Percentiles rank a stretch among this genome's conserved stretches.
Conservation (phyloP, 1,140 invertebrate species). For the Zeugodacus cucurbitae region DNA sequence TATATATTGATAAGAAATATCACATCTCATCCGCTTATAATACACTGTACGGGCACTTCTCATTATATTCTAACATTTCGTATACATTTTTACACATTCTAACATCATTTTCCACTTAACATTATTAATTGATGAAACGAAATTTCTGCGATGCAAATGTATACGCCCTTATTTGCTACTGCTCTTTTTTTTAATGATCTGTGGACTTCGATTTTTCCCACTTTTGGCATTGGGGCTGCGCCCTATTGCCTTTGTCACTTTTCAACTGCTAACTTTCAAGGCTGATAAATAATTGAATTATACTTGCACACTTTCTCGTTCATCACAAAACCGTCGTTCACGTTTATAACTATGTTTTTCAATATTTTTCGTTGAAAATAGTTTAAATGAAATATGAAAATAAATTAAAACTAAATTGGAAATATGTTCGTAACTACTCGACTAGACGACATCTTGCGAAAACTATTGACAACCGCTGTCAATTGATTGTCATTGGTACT, state of each 20-base stretch:
- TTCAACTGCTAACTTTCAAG: not conserved
- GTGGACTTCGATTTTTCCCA: constrained; percentile 43
- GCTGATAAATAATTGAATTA: not conserved
- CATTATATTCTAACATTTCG: constrained; percentile 16
- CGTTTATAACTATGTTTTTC: not conserved
- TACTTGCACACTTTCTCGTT: not conserved
- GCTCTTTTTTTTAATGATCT: not conserved
- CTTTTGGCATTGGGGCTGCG: constrained; percentile 41
- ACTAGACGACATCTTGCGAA: not conserved
- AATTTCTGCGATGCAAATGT: not conserved
- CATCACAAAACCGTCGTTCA: not conserved
- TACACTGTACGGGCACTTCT: not conserved
- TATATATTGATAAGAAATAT: not conserved
- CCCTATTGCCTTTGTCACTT: constrained; percentile 26
- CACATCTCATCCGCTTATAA: not conserved
- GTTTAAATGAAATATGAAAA: not conserved
- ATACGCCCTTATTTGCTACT: not conserved
- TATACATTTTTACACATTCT: not conserved
- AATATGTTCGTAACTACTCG: not conserved
- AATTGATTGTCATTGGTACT: not conserved
- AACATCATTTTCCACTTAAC: not conserved
- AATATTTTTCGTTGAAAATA: constrained; percentile 32
- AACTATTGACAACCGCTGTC: constrained; percentile 24
- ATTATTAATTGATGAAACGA: no score
- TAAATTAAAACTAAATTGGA: constrained; percentile 16